A percentile compares a stretch with the other conserved stretches of the same genome.
Conservation (phyloP, 1,140 invertebrate species). For the Diachasma alloeum region DNA sequence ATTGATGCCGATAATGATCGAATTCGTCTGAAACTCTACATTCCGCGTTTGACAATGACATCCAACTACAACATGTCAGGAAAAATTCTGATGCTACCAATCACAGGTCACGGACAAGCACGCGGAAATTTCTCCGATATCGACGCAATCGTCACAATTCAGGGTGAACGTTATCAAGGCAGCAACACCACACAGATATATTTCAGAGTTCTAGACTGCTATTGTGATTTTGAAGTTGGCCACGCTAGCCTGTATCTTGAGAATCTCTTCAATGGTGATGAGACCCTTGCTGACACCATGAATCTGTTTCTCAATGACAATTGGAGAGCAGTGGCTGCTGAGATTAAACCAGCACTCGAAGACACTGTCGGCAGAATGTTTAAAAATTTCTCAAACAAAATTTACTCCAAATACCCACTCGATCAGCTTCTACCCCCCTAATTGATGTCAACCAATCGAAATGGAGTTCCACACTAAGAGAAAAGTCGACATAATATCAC, state of each 20-base stretch:
- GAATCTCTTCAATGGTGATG: constrained; percentile 76
- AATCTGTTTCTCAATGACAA: constrained; percentile 72
- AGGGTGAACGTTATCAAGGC: constrained; percentile 66
- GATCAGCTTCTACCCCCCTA: constrained; percentile 54
- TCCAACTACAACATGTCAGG: constrained; percentile 69
- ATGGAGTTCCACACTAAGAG: too few relatives aligned
- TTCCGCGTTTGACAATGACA: constrained; percentile 67
- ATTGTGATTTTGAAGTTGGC: constrained; percentile 70
- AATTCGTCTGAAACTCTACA: constrained; percentile 63
- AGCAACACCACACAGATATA: constrained; percentile 57
- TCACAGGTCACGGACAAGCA: constrained; percentile 67
- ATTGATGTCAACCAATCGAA: background rate
- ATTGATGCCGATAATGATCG: constrained; percentile 65
- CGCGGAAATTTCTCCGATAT: constrained; percentile 71
- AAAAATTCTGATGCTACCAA: constrained; percentile 71
- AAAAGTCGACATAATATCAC: too few relatives aligned
- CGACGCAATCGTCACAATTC: constrained; percentile 67
- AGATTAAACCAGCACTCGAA: constrained; percentile 69
- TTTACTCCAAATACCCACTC: constrained; percentile 57
- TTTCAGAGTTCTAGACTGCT: constrained; percentile 70
- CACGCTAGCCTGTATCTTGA: constrained; percentile 70
- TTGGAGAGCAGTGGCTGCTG: constrained; percentile 69
- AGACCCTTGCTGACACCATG: constrained; percentile 69
- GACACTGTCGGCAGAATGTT: constrained; percentile 65
- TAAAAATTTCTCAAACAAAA: constrained; percentile 69